Evolutionary conservation across 2,888 invertebrate species (phyloP).

Genomic region (Orthonevra nobilis): DNA sequence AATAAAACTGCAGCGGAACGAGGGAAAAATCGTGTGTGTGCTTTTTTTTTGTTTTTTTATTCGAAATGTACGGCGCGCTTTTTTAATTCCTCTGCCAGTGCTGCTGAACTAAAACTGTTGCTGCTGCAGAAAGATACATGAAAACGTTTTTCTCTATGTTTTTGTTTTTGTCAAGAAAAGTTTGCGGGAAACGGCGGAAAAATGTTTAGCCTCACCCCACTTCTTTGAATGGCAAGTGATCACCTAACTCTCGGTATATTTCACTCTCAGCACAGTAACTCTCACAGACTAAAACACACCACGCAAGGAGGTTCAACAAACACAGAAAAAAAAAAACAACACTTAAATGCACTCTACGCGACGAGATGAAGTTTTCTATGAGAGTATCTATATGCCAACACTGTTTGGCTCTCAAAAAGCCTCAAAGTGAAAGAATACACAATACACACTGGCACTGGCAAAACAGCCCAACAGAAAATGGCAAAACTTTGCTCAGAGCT

Average conservation of each 20-base stretch:
- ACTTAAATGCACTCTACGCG: slow-evolving; percentile 26
- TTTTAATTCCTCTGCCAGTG: slow-evolving; percentile 41
- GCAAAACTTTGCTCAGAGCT: slow-evolving; percentile 59
- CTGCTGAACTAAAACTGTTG: slow-evolving; percentile 37
- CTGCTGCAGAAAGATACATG: slow-evolving; percentile 48
- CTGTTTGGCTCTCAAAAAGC: slow-evolving; percentile 60
- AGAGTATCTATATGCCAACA: slow-evolving; percentile 24
- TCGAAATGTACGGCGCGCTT: slow-evolving; percentile 43
- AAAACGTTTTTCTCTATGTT: slow-evolving; percentile 12
- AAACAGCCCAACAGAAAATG: slow-evolving; percentile 34
- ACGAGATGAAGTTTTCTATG: slow-evolving; percentile 52
- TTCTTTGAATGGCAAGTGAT: slow-evolving; percentile 49
- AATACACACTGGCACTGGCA: slow-evolving; percentile 30
- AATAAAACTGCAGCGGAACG: slow-evolving; percentile 41
- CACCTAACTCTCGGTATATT: slow-evolving; percentile 62
- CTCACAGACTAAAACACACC: slow-evolving; percentile 25
- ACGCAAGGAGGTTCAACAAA: slow-evolving; percentile 6
- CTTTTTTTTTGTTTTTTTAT: no score
- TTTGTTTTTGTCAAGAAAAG: slow-evolving; percentile 12
- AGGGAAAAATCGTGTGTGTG: slow-evolving; percentile 50
- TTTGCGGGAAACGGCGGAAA: slow-evolving; percentile 36
- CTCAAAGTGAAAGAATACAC: slow-evolving; percentile 66
- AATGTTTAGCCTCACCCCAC: slow-evolving; percentile 28
- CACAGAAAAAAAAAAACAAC: no score
- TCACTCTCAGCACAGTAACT: slow-evolving; percentile 44